Conservation (phyloP, 1,140 invertebrate genomes). For the Polypedilum pembai region DNA sequence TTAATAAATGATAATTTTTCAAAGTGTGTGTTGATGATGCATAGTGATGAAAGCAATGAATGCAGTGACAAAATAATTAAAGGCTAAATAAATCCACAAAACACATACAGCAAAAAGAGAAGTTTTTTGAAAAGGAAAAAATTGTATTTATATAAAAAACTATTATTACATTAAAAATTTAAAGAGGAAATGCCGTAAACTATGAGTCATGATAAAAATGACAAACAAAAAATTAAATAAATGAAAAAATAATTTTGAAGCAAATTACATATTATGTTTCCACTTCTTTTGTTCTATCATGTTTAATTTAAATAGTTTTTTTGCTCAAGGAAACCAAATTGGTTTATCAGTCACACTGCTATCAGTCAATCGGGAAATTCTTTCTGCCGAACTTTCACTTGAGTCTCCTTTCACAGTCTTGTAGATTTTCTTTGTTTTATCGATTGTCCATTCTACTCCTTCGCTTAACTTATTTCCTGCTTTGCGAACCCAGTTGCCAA, state of each 20-base stretch:
- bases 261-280: background rate
- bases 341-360: background rate
- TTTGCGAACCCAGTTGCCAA: conserved; percentile 60
- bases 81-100: too few relatives aligned
- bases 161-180: conserved; percentile 7
- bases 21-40: too few relatives aligned
- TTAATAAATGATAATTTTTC: too few relatives aligned
- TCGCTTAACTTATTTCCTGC: conserved; percentile 62
- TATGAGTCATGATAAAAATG: conserved; percentile 8
- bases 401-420: background rate
- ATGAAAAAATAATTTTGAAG: background rate
- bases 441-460: conserved; percentile 46
- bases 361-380: background rate
- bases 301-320: background rate
- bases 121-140: background rate
- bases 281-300: background rate
- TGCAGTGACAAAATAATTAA: too few relatives aligned
- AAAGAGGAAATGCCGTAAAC: background rate
- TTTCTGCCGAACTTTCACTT: background rate
- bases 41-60: too few relatives aligned
- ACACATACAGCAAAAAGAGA: too few relatives aligned
- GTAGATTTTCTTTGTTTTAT: conserved; percentile 43
- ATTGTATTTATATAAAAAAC: conserved; percentile 14
- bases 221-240: conserved; percentile 8
- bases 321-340: background rate